These are phyloP conservation scores for Gisinianus flammeolus DNA, from an alignment of 2,888 invertebrate species.

Conservation along the genomic window DNA sequence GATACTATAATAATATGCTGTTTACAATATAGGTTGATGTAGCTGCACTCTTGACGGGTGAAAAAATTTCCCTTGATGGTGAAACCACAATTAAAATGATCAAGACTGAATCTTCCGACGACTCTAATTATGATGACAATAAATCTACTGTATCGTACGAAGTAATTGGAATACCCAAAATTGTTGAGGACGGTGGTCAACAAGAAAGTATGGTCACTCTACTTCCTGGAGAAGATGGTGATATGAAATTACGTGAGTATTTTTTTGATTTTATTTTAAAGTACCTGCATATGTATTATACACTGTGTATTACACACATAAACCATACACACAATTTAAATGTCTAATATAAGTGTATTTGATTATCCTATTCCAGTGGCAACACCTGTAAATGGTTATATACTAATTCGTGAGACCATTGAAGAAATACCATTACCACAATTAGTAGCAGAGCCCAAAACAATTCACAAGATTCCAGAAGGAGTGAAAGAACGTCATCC, in stretches of 20 bases:
- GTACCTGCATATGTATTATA: neutral
- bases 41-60: conserved; percentile 18
- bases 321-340: too few relatives aligned
- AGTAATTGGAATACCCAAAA: conserved; percentile 6
- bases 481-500: conserved; percentile 40
- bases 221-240: conserved; percentile 22
- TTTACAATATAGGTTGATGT: conserved; percentile 26
- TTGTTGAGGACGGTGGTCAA: neutral
- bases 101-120: neutral
- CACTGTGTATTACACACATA: too few relatives aligned
- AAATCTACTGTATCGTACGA: conserved; percentile 21
- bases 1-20: neutral
- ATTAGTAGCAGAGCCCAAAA: neutral
- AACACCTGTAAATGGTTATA: conserved; percentile 28
- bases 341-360: neutral
- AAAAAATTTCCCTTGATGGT: conserved; percentile 27
- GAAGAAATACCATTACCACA: conserved; percentile 16
- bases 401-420: conserved; percentile 24
- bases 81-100: neutral
- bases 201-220: conserved; percentile 13
- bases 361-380: conserved; percentile 17
- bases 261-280: neutral
- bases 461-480: conserved; percentile 30
- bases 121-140: neutral
- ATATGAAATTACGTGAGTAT: conserved; percentile 30